Evolutionary conservation across 2,797 vertebrate species (phyloP), one percentile per base, ranked within the genome.

Genomic region (Gila robusta): DNA sequence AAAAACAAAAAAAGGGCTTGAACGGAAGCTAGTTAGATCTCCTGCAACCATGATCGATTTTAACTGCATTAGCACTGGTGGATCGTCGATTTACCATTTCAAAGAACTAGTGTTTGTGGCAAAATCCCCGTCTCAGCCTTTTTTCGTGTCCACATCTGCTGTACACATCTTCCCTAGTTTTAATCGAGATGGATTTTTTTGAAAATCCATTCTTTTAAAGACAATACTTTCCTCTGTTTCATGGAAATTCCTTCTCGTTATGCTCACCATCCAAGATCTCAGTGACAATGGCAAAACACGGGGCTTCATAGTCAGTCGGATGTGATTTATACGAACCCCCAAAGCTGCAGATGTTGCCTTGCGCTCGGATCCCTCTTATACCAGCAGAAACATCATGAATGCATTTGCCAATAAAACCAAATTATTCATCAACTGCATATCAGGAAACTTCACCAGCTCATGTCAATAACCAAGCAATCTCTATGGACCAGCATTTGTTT

Each of bases 321-420:
- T 67, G 64, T 79, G 82, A 85, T 77, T 86, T 62, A 66, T 70
- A 76, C 26, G 5, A 84, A 77, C 52, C 67, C 81, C 35, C 14
- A 37, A n/a, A 79, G 84, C 66, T 72, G 67, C 74, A 89, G 74
- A 85, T 72, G 64, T 85, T 88, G 89, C 89, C 88, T 89, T 89
- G 85, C 41, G 81, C 80, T 85, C 47, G 70, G 76, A 69, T 82
- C 72, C 44, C 79, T 35, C 62, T 54, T 74, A 59, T 52, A 90
- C 86, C 89, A 90, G 89, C 89, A 86, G 23, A 84, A 89, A 85
- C n/a, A 67, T 78, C 64, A 69, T 67, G 14, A 83, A 72, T 66
- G 74, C 59, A 54, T 77, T 85, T 86, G 52, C 78, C 72, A 72
- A 41, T 69, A 28, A 73, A 86, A 84, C 56, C 77, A 77, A 83